Evolutionary conservation across 1,140 invertebrate species (phyloP), one percentile per base, ranked within the genome.

Genomic region (Drosophila navojoa): DNA sequence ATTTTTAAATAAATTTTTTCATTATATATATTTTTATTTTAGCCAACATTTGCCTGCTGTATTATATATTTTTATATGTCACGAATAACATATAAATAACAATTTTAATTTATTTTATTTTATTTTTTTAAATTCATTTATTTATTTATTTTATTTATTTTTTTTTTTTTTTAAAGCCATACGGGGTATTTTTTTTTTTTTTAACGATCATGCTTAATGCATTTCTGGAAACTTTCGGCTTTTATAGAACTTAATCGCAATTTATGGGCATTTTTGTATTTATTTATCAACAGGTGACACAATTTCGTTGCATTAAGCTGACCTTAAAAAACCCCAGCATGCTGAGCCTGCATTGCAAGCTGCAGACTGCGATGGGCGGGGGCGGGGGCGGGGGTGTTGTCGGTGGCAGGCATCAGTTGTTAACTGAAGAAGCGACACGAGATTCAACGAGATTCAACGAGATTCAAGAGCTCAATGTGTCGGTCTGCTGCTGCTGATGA

Each of bases 341-440:
- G 45, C 38, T 38, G 52, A 59, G 62, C 57, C 71, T 72, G 66
- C 45, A 76, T 16, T 72, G 77, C 50, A 16, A 25, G 11, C 60
- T 62, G 77, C 60, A 66, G 72, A 15, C 5, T 61, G 61, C 38
- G 40, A n/a, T 19, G 35, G 13, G 49, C 47, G 55, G 27, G 27
- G 5, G 4, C 4, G 27, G 27, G 27, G 27, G n/a, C n/a, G n/a
- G n/a, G n/a, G n/a, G n/a, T n/a, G n/a, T n/a, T n/a, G n/a, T n/a
- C 27, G 27, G 25, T 29, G 29, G 22, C 50, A 35, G 49, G 32
- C 42, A 25, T 61, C 63, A 68, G 53, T 57, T 58, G 69, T 67
- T 76, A 67, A 80, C 58, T 77, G 67, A 87, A 87, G 84, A 87
- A 79, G 84, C 84, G 69, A 75, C 71, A 79, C 82, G 63, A 77